Evolutionary conservation across 2,797 vertebrate species (phyloP), one percentile per base, ranked within the genome.

Genomic region (Rhadinocentrus ornatus): DNA sequence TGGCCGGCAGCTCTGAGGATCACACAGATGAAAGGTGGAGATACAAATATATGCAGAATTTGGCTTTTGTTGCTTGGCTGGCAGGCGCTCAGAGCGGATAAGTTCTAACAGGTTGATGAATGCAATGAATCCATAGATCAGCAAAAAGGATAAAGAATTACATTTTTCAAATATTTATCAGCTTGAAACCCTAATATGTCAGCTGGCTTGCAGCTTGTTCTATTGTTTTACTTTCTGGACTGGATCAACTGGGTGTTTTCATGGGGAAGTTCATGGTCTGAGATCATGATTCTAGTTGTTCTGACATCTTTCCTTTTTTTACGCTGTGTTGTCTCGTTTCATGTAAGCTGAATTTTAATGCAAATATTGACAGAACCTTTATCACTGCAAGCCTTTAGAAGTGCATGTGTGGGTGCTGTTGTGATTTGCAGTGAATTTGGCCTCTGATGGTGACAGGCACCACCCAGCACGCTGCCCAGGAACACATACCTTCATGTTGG

Each of bases 351-450:
- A 66, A 71, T 71, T 75, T 72, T 77, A 31, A 77, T 64, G 61
- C 69, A 15, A 20, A 73, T 62, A 71, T 77, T 53, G 63, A 56
- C 32, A 41, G 35, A 57, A 29, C 67, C 72, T 83, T 75, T 66
- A 75, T 83, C 71, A 81, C 71, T 80, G 67, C 73, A 55, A 70
- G 53, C 69, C 71, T 70, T 85, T 69, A 58, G 62, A 75, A 73
- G 57, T 83, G 77, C 79, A 67, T 78, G 74, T 71, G 71, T 41
- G 71, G 67, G 46, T 48, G n/a, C 74, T 20, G n/a, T 64, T 69
- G 71, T 63, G 66, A 80, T 73, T 79, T 44, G 15, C 55, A 63
- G 61, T 15, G 69, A 82, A 78, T 54, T 41, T 24, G 12, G 61
- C 32, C 57, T 84, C 69, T 67, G 79, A 82, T 71, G 73, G 71